Percentiles rank a stretch among this genome's conserved stretches.
Evolutionary conservation across 2,888 invertebrate genomes (phyloP).

Genomic region (Lissonota sp.): DNA sequence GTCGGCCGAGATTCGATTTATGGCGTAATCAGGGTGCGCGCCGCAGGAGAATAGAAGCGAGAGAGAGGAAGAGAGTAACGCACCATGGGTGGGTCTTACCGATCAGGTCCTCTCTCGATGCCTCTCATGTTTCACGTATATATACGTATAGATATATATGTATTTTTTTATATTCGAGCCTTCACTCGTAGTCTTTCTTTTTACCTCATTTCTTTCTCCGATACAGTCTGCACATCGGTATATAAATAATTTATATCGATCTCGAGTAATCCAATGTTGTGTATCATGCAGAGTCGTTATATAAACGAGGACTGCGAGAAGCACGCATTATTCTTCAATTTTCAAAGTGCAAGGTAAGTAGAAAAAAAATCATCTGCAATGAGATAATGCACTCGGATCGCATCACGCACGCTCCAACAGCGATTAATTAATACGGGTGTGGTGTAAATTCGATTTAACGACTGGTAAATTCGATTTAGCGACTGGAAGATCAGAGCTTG

Average conservation of each 20-base stretch:
- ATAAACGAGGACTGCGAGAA: constrained; percentile 1
- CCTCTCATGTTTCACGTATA: constrained; percentile 62
- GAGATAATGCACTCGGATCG: constrained; percentile 12
- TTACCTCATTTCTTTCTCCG: constrained; percentile 10
- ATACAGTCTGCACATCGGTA: constrained; percentile 7
- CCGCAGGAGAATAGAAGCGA: constrained; percentile 46
- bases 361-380: constrained; percentile 3
- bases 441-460: constrained; percentile 13
- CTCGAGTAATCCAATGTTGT: constrained; percentile 16
- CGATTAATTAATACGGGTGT: constrained; percentile 27
- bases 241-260: background rate
- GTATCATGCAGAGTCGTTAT: constrained; percentile 28
- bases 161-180: constrained; percentile 21
- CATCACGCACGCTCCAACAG: background rate
- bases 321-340: constrained; percentile 29
- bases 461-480: background rate
- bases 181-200: constrained; percentile 17
- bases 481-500: background rate
- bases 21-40: constrained; percentile 79
- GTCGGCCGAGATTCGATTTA: constrained; percentile 81
- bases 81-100: constrained; percentile 60
- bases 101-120: constrained; percentile 51
- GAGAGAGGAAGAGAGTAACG: constrained; percentile 52
- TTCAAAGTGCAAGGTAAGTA: constrained; percentile 26
- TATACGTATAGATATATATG: constrained; percentile 11